Conservation (phyloP, 1,140 invertebrate genomes). For the Scaptomyza graminum region DNA sequence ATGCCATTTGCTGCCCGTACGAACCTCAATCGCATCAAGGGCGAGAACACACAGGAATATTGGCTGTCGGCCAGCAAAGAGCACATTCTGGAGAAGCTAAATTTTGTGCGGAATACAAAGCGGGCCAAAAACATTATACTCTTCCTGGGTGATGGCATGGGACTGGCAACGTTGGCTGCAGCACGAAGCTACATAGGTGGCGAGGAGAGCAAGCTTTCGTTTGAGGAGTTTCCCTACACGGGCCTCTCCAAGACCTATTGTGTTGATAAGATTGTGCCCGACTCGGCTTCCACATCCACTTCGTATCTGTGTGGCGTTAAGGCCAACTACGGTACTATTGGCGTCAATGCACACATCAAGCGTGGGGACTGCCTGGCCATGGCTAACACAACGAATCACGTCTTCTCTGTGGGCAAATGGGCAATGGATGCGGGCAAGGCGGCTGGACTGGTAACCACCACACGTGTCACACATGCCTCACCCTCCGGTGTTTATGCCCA, state of each 20-base stretch:
- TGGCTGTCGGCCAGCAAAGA: constrained; percentile 78
- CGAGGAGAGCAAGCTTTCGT: constrained; percentile 88
- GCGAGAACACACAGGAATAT: constrained; percentile 73
- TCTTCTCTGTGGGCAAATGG: constrained; percentile 89
- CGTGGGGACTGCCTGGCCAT: constrained; percentile 86
- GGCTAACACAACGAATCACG: constrained; percentile 85
- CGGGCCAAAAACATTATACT: constrained; percentile 90
- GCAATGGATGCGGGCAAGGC: constrained; percentile 89
- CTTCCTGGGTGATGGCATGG: constrained; percentile 93
- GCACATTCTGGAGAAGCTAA: constrained; percentile 62
- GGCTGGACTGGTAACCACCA: constrained; percentile 91
- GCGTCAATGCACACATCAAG: constrained; percentile 88
- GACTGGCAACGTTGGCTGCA: constrained; percentile 89
- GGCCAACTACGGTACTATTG: constrained; percentile 91
- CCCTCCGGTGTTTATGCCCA: constrained; percentile 91
- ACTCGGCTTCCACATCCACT: constrained; percentile 90
- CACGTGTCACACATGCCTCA: constrained; percentile 91
- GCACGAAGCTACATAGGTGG: constrained; percentile 87
- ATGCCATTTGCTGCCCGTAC: constrained; percentile 14
- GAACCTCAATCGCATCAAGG: not conserved
- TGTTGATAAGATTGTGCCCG: constrained; percentile 91
- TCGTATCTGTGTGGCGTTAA: constrained; percentile 94
- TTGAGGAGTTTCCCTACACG: constrained; percentile 90
- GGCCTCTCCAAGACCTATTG: constrained; percentile 93
- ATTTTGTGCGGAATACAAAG: constrained; percentile 83